Evolutionary conservation across 2,113 vertebrate genomes (phyloP).

Genomic region (Pantherophis guttatus): DNA sequence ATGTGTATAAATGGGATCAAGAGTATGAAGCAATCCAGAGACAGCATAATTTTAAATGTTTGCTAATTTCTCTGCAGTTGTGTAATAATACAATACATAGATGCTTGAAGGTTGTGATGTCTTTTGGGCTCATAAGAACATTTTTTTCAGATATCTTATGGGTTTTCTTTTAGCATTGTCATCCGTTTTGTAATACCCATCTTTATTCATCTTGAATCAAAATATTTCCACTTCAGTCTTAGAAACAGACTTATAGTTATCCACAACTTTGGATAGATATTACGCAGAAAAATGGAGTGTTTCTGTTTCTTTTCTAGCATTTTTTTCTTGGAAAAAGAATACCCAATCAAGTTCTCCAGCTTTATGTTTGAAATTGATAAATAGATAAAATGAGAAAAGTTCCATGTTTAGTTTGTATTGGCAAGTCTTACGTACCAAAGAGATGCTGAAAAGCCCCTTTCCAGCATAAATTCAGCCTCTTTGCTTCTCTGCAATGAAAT

Average conservation of each 20-base stretch:
- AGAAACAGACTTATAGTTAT: background rate
- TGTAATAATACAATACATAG: background rate
- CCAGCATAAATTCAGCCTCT: background rate
- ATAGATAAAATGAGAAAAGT: background rate
- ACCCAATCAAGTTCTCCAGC: background rate
- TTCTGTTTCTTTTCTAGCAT: slow-evolving; percentile 1
- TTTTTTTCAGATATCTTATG: slow-evolving; percentile 36
- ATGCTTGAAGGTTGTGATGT: slow-evolving; percentile 25
- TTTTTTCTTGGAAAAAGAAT: background rate
- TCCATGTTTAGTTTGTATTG: background rate
- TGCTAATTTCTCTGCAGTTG: slow-evolving; percentile 15
- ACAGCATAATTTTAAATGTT: background rate
- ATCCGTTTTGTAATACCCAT: slow-evolving; percentile 17
- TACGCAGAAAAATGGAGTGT: slow-evolving; percentile 19
- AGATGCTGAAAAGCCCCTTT: background rate
- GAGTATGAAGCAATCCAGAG: background rate
- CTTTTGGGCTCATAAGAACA: slow-evolving; percentile 31
- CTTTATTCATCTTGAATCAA: slow-evolving; percentile 35
- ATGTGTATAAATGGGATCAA: background rate
- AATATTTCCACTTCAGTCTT: slow-evolving; percentile 10
- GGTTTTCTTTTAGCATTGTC: slow-evolving; percentile 27
- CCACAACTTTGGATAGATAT: background rate
- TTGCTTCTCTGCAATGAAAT: background rate
- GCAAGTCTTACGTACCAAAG: background rate
- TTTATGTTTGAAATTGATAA: background rate